phyloP scores from a whole-genome alignment of 2,888 invertebrate genomes.

The Andrena marginata region DNA sequence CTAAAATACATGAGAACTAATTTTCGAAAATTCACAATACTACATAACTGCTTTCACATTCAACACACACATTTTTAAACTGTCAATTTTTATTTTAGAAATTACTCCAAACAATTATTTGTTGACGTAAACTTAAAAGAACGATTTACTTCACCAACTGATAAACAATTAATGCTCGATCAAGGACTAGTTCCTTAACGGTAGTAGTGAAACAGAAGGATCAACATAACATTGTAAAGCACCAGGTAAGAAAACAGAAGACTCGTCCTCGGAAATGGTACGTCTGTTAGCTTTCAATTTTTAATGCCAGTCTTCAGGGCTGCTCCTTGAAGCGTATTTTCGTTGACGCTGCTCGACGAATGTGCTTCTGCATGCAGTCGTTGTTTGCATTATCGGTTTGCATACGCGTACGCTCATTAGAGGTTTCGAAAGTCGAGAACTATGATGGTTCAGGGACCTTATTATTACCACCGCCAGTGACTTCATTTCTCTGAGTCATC shows the following conservation, averaged over 20 bases:
- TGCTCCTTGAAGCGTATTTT: not conserved
- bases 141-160: too few species aligned
- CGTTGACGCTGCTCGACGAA: not conserved
- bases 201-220: not conserved
- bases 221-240: not conserved
- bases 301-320: not conserved
- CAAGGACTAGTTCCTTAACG: too few species aligned
- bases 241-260: not conserved
- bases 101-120: too few species aligned
- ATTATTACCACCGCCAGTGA: constrained; percentile 57
- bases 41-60: too few species aligned
- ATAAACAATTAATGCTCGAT: too few species aligned
- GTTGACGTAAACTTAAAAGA: too few species aligned
- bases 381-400: constrained; percentile 22
- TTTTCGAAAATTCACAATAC: too few species aligned
- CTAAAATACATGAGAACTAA: too few species aligned
- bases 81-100: too few species aligned
- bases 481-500: constrained; percentile 64
- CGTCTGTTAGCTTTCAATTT: constrained; percentile 3
- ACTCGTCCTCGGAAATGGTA: not conserved
- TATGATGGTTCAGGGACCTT: constrained; percentile 49
- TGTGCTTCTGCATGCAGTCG: constrained; percentile 7
- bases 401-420: constrained; percentile 43
- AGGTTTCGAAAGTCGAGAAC: constrained; percentile 62
- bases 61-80: too few species aligned